These are phyloP conservation scores for Ginglymostoma cirratum DNA, from an alignment of 2,113 vertebrate genomes.

Conservation along the genomic window DNA sequence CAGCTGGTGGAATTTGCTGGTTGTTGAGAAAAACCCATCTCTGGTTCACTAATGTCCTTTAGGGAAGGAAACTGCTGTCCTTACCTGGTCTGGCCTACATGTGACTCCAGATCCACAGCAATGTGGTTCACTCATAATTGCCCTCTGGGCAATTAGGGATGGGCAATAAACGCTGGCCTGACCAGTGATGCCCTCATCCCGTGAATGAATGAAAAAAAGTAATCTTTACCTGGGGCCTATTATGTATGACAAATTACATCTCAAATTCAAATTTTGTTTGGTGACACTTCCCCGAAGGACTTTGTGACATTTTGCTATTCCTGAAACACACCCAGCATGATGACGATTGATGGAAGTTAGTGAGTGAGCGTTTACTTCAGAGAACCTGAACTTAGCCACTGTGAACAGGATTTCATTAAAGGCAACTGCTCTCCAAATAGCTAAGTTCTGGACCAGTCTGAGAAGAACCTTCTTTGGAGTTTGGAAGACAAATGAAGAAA, in stretches of 20 bases:
- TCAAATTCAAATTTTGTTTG: neutral
- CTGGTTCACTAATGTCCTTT: too few relatives aligned
- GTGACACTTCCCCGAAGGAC: neutral
- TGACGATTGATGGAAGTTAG: neutral
- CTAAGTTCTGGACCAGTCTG: conserved; percentile 72
- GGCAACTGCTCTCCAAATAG: conserved; percentile 73
- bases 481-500: neutral
- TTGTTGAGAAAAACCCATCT: too few relatives aligned
- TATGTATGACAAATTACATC: neutral
- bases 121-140: too few relatives aligned
- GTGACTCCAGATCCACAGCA: too few relatives aligned
- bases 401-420: conserved; percentile 69
- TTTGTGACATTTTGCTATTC: neutral
- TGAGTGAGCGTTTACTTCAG: conserved; percentile 60
- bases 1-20: too few relatives aligned
- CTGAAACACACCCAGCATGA: neutral
- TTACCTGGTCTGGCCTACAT: too few relatives aligned
- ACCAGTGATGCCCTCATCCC: too few relatives aligned
- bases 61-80: too few relatives aligned
- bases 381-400: conserved; percentile 78
- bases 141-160: too few relatives aligned
- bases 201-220: too few relatives aligned
- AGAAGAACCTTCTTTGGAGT: conserved; percentile 44
- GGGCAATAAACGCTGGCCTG: too few relatives aligned
- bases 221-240: neutral